A percentile compares a stretch with the other conserved stretches of the same genome.
phyloP scores from a whole-genome alignment of 2,113 vertebrate species.

The Dromaius novaehollandiae region DNA sequence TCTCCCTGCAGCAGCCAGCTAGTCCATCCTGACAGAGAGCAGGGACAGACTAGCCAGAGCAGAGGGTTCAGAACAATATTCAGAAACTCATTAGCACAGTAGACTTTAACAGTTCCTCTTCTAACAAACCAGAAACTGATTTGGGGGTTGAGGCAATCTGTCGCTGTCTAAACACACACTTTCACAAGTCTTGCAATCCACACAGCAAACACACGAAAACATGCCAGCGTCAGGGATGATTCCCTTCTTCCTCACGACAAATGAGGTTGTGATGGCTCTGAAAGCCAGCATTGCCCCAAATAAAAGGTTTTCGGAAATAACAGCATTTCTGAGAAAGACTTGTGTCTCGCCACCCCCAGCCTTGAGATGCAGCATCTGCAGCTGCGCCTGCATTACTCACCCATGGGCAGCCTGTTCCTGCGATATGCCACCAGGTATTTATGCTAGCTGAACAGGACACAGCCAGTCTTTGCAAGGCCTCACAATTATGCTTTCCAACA shows the following conservation, averaged over 20 bases:
- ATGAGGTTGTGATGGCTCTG: not conserved
- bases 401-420: not conserved
- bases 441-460: not conserved
- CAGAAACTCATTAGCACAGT: not conserved
- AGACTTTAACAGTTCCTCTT: not conserved
- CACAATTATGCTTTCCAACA: slow-evolving; percentile 23
- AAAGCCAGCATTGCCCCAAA: not conserved
- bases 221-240: not conserved
- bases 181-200: not conserved
- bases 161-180: not conserved
- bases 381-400: not conserved
- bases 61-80: not conserved
- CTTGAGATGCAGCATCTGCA: not conserved
- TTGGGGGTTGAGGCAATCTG: not conserved
- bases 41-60: not conserved
- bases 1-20: not conserved
- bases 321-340: not conserved
- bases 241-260: not conserved
- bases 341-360: not conserved
- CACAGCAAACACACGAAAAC: not conserved
- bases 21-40: not conserved
- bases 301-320: not conserved
- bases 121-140: not conserved
- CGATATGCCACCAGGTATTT: not conserved
- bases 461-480: slow-evolving; percentile 10